These are phyloP conservation scores for Petaurus breviceps DNA, from an alignment of 2,113 vertebrate species.

Conservation along the genomic window DNA sequence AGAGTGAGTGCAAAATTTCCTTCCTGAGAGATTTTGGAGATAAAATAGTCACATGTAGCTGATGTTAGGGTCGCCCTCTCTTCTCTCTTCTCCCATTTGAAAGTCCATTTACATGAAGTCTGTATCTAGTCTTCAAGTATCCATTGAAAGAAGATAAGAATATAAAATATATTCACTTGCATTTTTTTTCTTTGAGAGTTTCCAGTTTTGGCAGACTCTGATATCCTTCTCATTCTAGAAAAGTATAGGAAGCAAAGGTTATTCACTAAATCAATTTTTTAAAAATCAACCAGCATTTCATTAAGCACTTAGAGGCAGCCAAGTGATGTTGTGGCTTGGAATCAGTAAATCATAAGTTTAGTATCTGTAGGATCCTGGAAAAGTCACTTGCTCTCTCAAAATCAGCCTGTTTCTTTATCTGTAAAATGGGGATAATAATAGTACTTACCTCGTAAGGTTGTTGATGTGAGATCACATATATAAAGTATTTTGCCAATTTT, in stretches of 20 bases:
- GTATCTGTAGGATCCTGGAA: neutral
- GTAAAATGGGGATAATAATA: neutral
- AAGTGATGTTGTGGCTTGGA: neutral
- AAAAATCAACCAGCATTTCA: constrained; percentile 13
- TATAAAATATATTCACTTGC: neutral
- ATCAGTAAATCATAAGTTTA: neutral
- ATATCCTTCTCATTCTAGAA: neutral
- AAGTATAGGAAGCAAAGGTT: neutral
- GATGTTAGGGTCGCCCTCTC: neutral
- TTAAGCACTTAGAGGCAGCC: neutral
- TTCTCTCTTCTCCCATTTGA: neutral
- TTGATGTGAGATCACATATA: neutral
- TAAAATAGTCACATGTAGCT: neutral
- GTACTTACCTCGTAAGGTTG: neutral
- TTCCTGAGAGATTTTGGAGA: neutral
- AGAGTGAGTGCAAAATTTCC: neutral
- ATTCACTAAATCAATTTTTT: constrained; percentile 35
- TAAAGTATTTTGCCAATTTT: neutral
- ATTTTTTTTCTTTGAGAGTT: constrained; percentile 43
- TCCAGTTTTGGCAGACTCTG: neutral
- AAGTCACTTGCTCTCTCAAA: neutral
- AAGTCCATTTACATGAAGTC: neutral
- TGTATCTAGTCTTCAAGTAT: neutral
- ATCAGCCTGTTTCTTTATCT: neutral
- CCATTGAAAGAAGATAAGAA: neutral